phyloP scores from a whole-genome alignment of 2,888 invertebrate species.

The Selenia dentaria region DNA sequence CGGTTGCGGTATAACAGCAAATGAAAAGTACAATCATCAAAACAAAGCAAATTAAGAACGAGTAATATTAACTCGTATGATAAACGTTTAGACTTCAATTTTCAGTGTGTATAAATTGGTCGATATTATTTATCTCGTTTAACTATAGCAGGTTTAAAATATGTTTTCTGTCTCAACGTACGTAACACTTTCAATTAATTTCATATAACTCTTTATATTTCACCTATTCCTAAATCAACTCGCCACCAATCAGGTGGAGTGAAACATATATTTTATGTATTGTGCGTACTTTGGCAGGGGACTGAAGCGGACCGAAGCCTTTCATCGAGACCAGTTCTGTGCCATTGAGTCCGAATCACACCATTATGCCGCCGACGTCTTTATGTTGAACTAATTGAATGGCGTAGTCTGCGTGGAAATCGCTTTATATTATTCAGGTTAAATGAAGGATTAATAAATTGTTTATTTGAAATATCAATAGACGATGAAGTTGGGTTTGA shows the following conservation, averaged over 20 bases:
- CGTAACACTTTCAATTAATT: too few species aligned
- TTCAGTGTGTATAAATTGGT: too few species aligned
- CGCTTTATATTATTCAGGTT: conserved; percentile 11
- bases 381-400: conserved; percentile 29
- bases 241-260: conserved; percentile 4
- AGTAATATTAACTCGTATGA: too few species aligned
- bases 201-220: too few species aligned
- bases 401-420: conserved; percentile 9
- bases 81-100: too few species aligned
- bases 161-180: too few species aligned
- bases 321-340: conserved; percentile 23
- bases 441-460: conserved; percentile 15
- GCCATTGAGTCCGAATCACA: conserved; percentile 26
- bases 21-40: too few species aligned
- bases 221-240: background rate
- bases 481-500: background rate
- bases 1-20: too few species aligned
- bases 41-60: too few species aligned
- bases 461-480: conserved; percentile 1
- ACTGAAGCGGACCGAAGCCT: conserved; percentile 10
- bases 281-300: conserved; percentile 1
- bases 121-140: too few species aligned
- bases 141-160: too few species aligned
- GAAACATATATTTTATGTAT: conserved; percentile 4
- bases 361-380: conserved; percentile 30